A percentile compares a stretch with the other conserved stretches of the same genome.
These are phyloP conservation scores for Anseranas semipalmata DNA, from an alignment of 2,113 vertebrate genomes.

Conservation along the genomic window DNA sequence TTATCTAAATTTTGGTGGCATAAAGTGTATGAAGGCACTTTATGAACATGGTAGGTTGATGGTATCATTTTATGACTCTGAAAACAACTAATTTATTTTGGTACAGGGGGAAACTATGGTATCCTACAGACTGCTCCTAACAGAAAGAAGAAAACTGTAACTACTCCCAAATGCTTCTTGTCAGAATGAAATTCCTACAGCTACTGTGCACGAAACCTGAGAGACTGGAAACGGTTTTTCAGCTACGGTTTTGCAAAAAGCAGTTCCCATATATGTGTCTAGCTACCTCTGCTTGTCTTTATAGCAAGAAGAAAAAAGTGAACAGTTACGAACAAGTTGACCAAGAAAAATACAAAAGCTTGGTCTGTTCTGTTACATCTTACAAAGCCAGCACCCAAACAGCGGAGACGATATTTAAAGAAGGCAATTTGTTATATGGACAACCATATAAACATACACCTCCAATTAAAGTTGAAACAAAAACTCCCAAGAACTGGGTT, in stretches of 20 bases:
- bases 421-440: slow-evolving; percentile 85
- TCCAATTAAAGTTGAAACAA: slow-evolving; percentile 18
- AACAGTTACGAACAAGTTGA: slow-evolving; percentile 85
- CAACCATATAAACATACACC: slow-evolving; percentile 74
- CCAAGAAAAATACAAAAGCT: slow-evolving; percentile 84
- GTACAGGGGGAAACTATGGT: neutral
- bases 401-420: slow-evolving; percentile 79
- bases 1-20: neutral
- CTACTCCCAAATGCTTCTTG: neutral
- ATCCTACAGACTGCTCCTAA: neutral
- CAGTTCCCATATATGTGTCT: slow-evolving; percentile 42
- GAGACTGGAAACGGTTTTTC: slow-evolving; percentile 19
- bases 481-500: slow-evolving; percentile 68
- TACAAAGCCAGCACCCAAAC: slow-evolving; percentile 78
- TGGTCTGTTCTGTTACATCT: slow-evolving; percentile 85
- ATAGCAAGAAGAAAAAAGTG: slow-evolving; percentile 75
- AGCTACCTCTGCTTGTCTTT: slow-evolving; percentile 65
- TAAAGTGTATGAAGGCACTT: neutral
- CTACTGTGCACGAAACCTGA: slow-evolving; percentile 54
- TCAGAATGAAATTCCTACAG: slow-evolving; percentile 72
- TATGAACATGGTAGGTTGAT: neutral
- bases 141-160: neutral
- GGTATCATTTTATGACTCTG: neutral
- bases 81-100: slow-evolving; percentile 5
- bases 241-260: slow-evolving; percentile 32